Evolutionary conservation across 2,797 vertebrate genomes (phyloP).

Genomic region (Argyrosomus regius): DNA sequence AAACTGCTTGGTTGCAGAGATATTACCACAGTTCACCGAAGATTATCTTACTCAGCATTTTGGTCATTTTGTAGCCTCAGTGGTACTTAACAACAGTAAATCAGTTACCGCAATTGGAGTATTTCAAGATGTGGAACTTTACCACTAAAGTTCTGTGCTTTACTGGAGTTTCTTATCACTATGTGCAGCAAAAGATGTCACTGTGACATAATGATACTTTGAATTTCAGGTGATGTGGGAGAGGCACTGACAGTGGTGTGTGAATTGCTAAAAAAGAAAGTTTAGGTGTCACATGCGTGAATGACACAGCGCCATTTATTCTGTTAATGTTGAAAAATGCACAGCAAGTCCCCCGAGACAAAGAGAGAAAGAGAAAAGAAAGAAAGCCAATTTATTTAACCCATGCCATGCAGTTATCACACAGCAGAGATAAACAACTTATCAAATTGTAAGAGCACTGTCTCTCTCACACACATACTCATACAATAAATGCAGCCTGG

Average conservation of each 20-base stretch:
- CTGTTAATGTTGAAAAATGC: not conserved
- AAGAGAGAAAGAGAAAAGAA: not conserved
- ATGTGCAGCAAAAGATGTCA: no score
- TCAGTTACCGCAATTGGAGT: not conserved
- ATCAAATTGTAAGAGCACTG: conserved; percentile 33
- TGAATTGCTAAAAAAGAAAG: no score
- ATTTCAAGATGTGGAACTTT: not conserved
- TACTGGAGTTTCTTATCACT: no score
- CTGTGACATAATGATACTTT: not conserved
- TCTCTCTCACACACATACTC: conserved; percentile 13
- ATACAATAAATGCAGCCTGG: conserved; percentile 28
- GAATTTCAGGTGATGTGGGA: not conserved
- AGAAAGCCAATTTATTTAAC: conserved; percentile 8
- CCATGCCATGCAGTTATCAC: conserved; percentile 12
- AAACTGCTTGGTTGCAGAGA: not conserved
- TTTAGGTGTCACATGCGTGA: no score
- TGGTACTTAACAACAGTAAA: no score
- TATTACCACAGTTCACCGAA: not conserved
- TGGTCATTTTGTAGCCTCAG: no score
- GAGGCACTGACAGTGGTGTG: accelerated
- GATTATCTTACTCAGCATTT: not conserved
- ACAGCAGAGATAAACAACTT: conserved; percentile 40
- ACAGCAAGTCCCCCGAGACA: not conserved
- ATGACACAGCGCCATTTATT: not conserved
- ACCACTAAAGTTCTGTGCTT: not conserved